Percentiles rank a stretch among this genome's conserved stretches.
Evolutionary conservation across 2,888 invertebrate genomes (phyloP).

Genomic region (Lathronympha strigana): DNA sequence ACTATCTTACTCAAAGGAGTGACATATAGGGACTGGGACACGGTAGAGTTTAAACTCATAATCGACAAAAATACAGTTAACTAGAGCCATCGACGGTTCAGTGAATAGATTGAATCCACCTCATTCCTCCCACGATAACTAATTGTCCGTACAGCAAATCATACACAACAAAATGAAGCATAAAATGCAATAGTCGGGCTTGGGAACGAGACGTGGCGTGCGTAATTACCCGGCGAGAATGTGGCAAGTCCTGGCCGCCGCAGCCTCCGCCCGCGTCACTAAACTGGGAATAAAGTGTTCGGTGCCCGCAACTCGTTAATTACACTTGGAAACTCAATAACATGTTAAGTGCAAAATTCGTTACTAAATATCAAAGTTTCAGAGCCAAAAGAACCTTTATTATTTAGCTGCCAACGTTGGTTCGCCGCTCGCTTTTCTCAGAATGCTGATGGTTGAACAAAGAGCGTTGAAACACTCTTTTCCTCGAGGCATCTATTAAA

Average conservation of each 20-base stretch:
- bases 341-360: slow-evolving; percentile 59
- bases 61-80: slow-evolving; percentile 52
- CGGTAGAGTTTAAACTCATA: slow-evolving; percentile 23
- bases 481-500: slow-evolving; percentile 78
- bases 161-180: slow-evolving; percentile 79
- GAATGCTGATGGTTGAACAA: slow-evolving; percentile 59
- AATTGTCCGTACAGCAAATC: slow-evolving; percentile 78
- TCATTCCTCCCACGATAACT: slow-evolving; percentile 76
- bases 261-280: slow-evolving; percentile 66
- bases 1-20: slow-evolving; percentile 17
- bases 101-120: slow-evolving; percentile 64
- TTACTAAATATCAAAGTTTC: slow-evolving; percentile 46
- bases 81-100: slow-evolving; percentile 53
- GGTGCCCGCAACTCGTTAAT: slow-evolving; percentile 75
- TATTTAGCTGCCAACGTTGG: slow-evolving; percentile 10
- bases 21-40: slow-evolving; percentile 41
- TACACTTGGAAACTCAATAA: slow-evolving; percentile 71
- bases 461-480: slow-evolving; percentile 62
- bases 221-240: slow-evolving; percentile 81
- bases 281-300: slow-evolving; percentile 77
- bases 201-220: slow-evolving; percentile 75
- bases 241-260: slow-evolving; percentile 73
- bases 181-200: slow-evolving; percentile 77
- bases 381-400: slow-evolving; percentile 8
- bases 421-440: slow-evolving; percentile 51